Percentiles rank a stretch among this genome's conserved stretches.
phyloP scores from a whole-genome alignment of 2,797 vertebrate species.

The Enteromius mattozi region DNA sequence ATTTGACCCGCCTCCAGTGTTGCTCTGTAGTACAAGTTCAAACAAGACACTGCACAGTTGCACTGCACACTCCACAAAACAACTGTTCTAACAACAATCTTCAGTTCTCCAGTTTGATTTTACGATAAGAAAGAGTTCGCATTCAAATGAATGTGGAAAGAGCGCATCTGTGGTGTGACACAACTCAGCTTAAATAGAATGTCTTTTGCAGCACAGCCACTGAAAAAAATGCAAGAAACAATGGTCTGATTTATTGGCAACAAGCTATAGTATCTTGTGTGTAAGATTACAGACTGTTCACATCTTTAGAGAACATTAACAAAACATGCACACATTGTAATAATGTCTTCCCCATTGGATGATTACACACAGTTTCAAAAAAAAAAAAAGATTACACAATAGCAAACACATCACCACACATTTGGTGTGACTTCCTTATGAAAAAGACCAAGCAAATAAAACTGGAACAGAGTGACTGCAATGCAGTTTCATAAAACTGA shows the following conservation, averaged over 20 bases:
- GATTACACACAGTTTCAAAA: not conserved
- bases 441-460: constrained; percentile 3
- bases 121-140: not conserved
- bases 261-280: not conserved
- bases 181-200: not conserved
- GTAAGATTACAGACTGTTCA: not conserved
- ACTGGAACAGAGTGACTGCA: not conserved
- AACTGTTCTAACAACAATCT: not conserved
- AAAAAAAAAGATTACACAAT: not conserved
- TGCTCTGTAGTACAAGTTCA: not conserved
- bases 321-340: not conserved
- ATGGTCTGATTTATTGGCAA: not conserved
- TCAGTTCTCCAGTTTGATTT: not conserved
- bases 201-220: not conserved
- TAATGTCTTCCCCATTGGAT: not conserved
- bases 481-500: not conserved
- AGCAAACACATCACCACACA: not conserved
- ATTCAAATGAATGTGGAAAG: not conserved
- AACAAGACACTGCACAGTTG: not conserved
- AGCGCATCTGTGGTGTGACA: not conserved
- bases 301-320: not conserved
- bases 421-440: not conserved
- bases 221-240: not conserved
- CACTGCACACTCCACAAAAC: not conserved
- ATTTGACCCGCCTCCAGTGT: not conserved